phyloP scores from a whole-genome alignment of 2,113 vertebrate species.

The Ochotona curzoniae region DNA sequence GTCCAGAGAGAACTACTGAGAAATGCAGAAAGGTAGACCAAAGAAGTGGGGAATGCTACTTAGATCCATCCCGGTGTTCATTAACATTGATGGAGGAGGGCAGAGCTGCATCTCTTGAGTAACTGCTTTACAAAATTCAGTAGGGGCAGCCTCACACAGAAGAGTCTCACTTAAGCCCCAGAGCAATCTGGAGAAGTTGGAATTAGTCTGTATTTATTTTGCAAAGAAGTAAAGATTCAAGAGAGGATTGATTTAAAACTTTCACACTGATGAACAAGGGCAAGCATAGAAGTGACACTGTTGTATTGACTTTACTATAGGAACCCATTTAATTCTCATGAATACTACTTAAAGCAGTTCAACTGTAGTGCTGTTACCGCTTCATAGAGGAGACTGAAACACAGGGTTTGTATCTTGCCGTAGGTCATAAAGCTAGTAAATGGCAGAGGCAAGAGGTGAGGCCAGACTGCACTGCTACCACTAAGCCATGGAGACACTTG shows the following conservation, averaged over 20 bases:
- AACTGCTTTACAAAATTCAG: slow-evolving; percentile 1
- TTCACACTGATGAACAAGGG: neutral
- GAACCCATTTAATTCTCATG: neutral
- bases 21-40: slow-evolving; percentile 20
- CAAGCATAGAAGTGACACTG: neutral
- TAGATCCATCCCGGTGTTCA: neutral
- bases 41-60: neutral
- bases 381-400: slow-evolving; percentile 17
- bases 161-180: neutral
- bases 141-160: neutral
- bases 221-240: slow-evolving; percentile 4
- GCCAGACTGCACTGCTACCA: no score
- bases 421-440: slow-evolving; percentile 3
- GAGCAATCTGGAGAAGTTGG: neutral
- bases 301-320: neutral
- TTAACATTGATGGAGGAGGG: neutral
- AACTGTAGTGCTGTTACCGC: neutral
- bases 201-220: neutral
- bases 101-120: neutral
- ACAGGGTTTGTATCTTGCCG: neutral
- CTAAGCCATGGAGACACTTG: neutral
- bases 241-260: neutral
- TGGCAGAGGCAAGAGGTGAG: neutral
- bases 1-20: neutral
- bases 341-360: neutral